Percentiles rank a stretch among this genome's conserved stretches.
Conservation (phyloP, 2,888 invertebrate species). For the Pelosia muscerda region DNA sequence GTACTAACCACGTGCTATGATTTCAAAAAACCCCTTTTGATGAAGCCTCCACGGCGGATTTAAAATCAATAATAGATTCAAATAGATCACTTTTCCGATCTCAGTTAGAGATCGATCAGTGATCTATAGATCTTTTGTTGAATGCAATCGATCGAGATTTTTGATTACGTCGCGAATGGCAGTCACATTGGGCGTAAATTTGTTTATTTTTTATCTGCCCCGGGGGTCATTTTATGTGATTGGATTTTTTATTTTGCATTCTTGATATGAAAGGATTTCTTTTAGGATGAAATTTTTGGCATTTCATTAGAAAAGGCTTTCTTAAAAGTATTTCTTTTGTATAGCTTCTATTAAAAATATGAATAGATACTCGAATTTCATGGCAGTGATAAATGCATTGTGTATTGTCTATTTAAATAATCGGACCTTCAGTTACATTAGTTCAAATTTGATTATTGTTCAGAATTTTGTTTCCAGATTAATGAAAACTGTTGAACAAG, state of each 20-base stretch:
- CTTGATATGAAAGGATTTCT: slow-evolving; percentile 20
- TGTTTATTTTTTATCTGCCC: slow-evolving; percentile 53
- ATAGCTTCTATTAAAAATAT: slow-evolving; percentile 6
- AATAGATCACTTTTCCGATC: slow-evolving; percentile 79
- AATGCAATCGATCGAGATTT: slow-evolving; percentile 75
- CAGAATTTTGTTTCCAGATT: neutral
- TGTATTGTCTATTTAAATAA: neutral
- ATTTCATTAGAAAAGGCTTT: neutral
- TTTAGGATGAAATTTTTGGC: slow-evolving; percentile 17
- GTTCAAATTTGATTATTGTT: neutral
- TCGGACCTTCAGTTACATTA: neutral
- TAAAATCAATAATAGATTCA: slow-evolving; percentile 81
- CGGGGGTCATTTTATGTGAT: slow-evolving; percentile 49
- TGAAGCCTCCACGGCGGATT: slow-evolving; percentile 73
- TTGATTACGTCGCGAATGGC: slow-evolving; percentile 76
- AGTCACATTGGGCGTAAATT: slow-evolving; percentile 56
- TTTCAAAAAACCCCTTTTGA: slow-evolving; percentile 63
- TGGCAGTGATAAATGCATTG: neutral
- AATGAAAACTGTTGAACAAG: neutral
- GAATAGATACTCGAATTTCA: neutral
- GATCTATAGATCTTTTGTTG: slow-evolving; percentile 81
- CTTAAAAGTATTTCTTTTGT: slow-evolving; percentile 2
- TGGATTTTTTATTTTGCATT: slow-evolving; percentile 42
- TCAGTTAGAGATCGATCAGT: slow-evolving; percentile 82
- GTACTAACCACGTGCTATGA: slow-evolving; percentile 48